Evolutionary conservation across 1,140 invertebrate genomes (phyloP).

Genomic region (Radopholus similis): DNA sequence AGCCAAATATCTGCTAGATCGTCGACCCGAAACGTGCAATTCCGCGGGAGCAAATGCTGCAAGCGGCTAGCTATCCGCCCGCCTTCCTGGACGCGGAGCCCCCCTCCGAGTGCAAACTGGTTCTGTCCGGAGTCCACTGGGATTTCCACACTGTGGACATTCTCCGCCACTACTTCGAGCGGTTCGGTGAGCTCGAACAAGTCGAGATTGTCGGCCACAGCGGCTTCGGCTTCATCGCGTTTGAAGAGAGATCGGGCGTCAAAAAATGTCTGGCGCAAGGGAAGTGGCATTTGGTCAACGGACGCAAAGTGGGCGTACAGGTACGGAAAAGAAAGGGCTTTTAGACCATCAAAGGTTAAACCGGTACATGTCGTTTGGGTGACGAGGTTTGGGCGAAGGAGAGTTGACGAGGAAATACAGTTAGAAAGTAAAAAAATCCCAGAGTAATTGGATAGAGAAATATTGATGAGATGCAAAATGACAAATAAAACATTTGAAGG

Average conservation of each 20-base stretch:
- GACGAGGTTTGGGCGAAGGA: too few relatives aligned
- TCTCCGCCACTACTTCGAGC: conserved; percentile 45
- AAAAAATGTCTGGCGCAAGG: conserved; percentile 28
- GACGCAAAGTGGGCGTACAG: background rate
- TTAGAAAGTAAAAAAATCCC: too few relatives aligned
- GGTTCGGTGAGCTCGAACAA: conserved; percentile 46
- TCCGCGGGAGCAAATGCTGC: conserved; percentile 69
- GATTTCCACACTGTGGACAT: conserved; percentile 47
- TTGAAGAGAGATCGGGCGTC: conserved; percentile 30
- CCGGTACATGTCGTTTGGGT: too few relatives aligned
- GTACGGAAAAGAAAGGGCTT: too few relatives aligned
- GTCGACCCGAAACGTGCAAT: conserved; percentile 94
- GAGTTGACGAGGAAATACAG: too few relatives aligned
- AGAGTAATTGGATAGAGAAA: too few relatives aligned
- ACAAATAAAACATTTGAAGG: too few relatives aligned
- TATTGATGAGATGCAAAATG: too few relatives aligned
- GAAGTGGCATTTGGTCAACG: background rate
- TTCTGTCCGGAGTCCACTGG: conserved; percentile 48
- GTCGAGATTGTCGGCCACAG: conserved; percentile 49
- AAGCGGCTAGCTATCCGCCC: conserved; percentile 38
- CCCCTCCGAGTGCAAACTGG: conserved; percentile 39
- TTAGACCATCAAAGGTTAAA: too few relatives aligned
- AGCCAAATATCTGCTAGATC: conserved; percentile 64
- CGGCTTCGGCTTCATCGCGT: conserved; percentile 44
- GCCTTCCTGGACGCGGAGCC: conserved; percentile 47